Evolutionary conservation across 1,140 invertebrate species (phyloP).

Genomic region (Euwallacea similis): DNA sequence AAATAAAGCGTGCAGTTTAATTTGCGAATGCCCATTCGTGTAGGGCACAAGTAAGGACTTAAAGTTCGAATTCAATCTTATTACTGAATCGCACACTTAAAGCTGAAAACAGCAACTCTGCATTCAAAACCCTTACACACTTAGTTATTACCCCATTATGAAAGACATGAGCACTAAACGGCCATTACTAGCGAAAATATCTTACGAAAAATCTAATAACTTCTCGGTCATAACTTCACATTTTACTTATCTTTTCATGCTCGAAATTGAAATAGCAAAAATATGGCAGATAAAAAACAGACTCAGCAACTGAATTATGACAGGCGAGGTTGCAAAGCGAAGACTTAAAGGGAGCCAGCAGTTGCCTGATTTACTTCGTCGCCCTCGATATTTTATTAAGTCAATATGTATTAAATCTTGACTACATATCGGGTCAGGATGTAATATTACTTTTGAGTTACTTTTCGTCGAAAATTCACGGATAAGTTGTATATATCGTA

Average conservation of each 20-base stretch:
- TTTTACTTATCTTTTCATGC: conserved; percentile 31
- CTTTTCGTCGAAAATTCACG: too few relatives aligned
- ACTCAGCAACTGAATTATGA: conserved; percentile 4
- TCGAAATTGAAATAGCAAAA: conserved; percentile 30
- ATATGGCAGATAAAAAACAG: conserved; percentile 28
- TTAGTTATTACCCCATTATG: neutral
- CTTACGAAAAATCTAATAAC: neutral
- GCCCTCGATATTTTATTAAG: too few relatives aligned
- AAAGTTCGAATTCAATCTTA: neutral
- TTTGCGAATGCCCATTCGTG: too few relatives aligned
- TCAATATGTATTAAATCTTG: too few relatives aligned
- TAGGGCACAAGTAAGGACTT: too few relatives aligned
- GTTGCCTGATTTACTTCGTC: neutral
- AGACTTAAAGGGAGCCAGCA: neutral
- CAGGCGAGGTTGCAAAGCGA: neutral
- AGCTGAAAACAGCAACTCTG: neutral
- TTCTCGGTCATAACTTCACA: conserved; percentile 11
- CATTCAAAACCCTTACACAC: neutral
- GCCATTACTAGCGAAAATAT: neutral
- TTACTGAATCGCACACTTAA: neutral
- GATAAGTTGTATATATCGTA: too few relatives aligned
- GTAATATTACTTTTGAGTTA: too few relatives aligned
- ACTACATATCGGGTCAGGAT: too few relatives aligned
- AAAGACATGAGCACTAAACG: neutral
- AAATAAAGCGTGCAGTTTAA: too few relatives aligned